Percentiles rank a stretch among this genome's conserved stretches.
Evolutionary conservation across 2,113 vertebrate species (phyloP).

Genomic region (Chaetops frenatus): DNA sequence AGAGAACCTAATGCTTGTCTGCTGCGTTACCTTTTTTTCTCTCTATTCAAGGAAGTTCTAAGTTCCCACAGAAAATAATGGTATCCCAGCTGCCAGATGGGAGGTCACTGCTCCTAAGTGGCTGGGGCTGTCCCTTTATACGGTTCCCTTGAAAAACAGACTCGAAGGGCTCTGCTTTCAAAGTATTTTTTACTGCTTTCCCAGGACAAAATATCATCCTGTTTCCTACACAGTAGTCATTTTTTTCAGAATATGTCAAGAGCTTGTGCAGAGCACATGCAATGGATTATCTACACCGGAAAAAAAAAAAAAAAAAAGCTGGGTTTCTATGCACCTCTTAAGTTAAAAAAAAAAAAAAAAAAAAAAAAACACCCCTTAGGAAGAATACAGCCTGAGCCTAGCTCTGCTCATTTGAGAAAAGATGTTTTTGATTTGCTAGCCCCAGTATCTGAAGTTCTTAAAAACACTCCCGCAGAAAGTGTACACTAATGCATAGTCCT

Average conservation of each 20-base stretch:
- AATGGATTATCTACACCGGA: not conserved
- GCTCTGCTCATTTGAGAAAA: not conserved
- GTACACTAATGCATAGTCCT: not conserved
- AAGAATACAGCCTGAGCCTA: not conserved
- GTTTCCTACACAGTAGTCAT: not conserved
- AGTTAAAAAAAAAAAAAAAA: not conserved
- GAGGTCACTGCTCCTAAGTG: not conserved
- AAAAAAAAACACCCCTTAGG: no score
- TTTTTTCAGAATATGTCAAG: not conserved
- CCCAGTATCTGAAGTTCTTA: not conserved
- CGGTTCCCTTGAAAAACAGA: not conserved
- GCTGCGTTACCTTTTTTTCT: not conserved
- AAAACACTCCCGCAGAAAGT: not conserved
- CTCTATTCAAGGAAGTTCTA: not conserved
- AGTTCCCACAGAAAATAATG: not conserved
- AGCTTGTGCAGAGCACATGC: not conserved
- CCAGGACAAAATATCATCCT: not conserved
- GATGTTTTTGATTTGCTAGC: not conserved
- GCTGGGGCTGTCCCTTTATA: not conserved
- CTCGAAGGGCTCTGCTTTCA: fast-evolving
- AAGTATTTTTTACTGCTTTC: not conserved
- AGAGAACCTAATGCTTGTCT: not conserved
- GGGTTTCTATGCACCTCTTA: not conserved
- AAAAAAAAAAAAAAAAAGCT: not conserved
- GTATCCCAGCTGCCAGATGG: not conserved